Conservation (phyloP, 2,797 vertebrate species). For the Poecilia picta region DNA sequence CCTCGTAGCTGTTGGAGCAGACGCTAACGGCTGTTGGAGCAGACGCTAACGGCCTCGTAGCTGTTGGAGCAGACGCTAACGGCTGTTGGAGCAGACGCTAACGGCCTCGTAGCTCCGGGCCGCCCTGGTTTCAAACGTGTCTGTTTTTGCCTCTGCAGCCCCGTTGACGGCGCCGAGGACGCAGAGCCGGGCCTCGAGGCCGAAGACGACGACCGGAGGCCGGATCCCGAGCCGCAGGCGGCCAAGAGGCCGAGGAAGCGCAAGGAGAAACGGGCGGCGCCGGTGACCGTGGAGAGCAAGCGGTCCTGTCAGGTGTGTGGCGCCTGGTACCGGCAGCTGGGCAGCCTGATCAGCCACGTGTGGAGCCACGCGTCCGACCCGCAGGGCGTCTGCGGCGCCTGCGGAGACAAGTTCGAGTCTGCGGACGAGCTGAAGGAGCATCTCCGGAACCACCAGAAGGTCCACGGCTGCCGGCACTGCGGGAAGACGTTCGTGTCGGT, state of each 20-base stretch:
- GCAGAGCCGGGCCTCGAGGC: background rate
- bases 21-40: no score
- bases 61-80: no score
- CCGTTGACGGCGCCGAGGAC: fast-evolving
- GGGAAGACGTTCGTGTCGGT: conserved; percentile 38
- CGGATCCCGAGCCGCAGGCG: background rate
- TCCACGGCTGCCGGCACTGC: conserved; percentile 30
- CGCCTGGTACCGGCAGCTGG: conserved; percentile 19
- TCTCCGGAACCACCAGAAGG: conserved; percentile 28
- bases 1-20: no score
- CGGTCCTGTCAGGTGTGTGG: conserved; percentile 45
- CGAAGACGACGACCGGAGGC: conserved; percentile 28
- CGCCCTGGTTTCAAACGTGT: background rate
- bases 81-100: no score
- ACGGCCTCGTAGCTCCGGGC: no score
- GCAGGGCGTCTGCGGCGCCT: conserved; percentile 35
- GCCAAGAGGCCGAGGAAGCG: background rate
- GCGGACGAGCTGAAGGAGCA: conserved; percentile 29
- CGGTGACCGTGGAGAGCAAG: background rate
- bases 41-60: no score
- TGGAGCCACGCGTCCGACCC: conserved; percentile 46
- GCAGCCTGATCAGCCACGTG: conserved; percentile 51
- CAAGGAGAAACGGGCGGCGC: background rate
- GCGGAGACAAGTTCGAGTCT: conserved; percentile 2
- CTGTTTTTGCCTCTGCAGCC: background rate